Evolutionary conservation across 2,797 vertebrate genomes (phyloP), one percentile per base, ranked within the genome.

Genomic region (Mormyrus hasselquistii): DNA sequence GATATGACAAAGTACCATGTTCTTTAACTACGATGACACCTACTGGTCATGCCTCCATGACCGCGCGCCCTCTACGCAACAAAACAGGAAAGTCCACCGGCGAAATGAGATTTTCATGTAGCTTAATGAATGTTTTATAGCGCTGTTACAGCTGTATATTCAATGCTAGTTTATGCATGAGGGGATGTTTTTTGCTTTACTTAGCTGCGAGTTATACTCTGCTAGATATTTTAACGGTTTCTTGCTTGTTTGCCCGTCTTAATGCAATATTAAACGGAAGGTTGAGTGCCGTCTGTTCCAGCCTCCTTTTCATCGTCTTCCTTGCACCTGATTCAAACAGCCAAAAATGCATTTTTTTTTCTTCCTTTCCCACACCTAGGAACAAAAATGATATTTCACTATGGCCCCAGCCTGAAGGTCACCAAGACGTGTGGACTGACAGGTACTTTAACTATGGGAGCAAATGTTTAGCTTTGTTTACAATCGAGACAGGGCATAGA

Each of bases 401-500:
- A 44, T 65, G 2, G 38, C 55, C 53, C 2, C 19, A 47, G 41
- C 41, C 57, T 87, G 86, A 87, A 16, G 38, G 53, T 62, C 57
- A 49, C 22, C 19, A 25, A 8, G 3, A 12, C 9, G 9, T 50
- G n/a, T 1, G 25, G n/a, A 50, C 41, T 52, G 44, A 50, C 82
- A 22, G 38, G 38, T 6, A 22, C 52, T 76, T 69, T 47, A 49
- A n/a, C 76, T 44, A 29, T 55, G 34, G 59, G 22, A 52, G 29
- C n/a, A 7, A 7, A 38, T 88, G 85, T 49, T 85, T 69, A 55
- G 52, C 57, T 47, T 44, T 52, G 12, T 6, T 29, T 4, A 34
- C 44, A 89, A 44, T 44, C 22, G 59, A 47, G 88, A 69, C 83
- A 88, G 89, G 22, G 22, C 38, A 82, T 84, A 49, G 44, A 87